Conservation (phyloP, 2,888 invertebrate species). For the Lithophane leautieri region DNA sequence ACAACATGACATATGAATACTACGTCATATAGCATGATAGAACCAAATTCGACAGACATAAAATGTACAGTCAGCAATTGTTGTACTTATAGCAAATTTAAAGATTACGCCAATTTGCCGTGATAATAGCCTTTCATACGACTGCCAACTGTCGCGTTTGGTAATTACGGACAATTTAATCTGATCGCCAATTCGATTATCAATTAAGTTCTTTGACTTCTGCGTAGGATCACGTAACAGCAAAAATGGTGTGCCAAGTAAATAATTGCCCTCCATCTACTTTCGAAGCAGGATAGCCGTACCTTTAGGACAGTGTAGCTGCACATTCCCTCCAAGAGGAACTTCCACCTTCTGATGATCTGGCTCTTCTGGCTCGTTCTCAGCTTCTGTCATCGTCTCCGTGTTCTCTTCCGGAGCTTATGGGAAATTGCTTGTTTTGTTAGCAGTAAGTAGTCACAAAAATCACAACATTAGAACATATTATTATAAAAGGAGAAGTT, state of each 20-base stretch:
- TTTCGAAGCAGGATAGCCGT: conserved; percentile 52
- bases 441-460: neutral
- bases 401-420: conserved; percentile 77
- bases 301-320: conserved; percentile 96
- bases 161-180: neutral
- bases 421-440: conserved; percentile 10
- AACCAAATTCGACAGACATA: neutral
- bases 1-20: neutral
- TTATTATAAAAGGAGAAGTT: neutral
- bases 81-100: neutral
- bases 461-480: too few relatives aligned
- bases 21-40: neutral
- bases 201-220: neutral
- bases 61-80: too few relatives aligned
- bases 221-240: neutral
- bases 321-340: conserved; percentile 96
- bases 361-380: conserved; percentile 74
- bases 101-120: neutral
- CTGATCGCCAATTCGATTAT: neutral
- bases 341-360: conserved; percentile 94
- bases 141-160: neutral
- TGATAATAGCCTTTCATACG: neutral
- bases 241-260: neutral
- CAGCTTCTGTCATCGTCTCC: conserved; percentile 74
- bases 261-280: too few relatives aligned